Evolutionary conservation across 2,888 invertebrate species (phyloP).

Genomic region (Trichacis sp.): DNA sequence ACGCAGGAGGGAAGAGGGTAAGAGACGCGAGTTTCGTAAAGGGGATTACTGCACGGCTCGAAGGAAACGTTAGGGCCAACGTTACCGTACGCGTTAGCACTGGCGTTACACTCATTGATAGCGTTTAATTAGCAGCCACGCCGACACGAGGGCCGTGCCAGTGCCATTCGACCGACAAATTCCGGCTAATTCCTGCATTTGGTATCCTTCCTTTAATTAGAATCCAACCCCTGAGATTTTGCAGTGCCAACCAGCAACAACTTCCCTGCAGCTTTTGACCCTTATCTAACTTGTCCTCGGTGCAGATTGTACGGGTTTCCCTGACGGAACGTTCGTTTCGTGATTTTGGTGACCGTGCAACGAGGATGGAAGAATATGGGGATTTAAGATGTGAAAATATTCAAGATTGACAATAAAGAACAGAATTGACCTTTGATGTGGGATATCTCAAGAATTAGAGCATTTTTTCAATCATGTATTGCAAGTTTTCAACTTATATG

Average conservation of each 20-base stretch:
- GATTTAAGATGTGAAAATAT: too few relatives aligned
- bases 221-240: slow-evolving; percentile 58
- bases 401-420: too few relatives aligned
- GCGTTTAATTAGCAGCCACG: slow-evolving; percentile 58
- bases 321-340: too few relatives aligned
- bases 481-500: too few relatives aligned
- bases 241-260: slow-evolving; percentile 21
- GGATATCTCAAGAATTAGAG: too few relatives aligned
- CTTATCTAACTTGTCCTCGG: too few relatives aligned
- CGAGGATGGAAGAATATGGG: too few relatives aligned
- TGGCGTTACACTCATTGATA: slow-evolving; percentile 56
- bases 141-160: slow-evolving; percentile 37
- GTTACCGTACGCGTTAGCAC: slow-evolving; percentile 43
- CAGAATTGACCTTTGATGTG: too few relatives aligned
- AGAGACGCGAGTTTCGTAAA: slow-evolving; percentile 30
- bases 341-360: too few relatives aligned
- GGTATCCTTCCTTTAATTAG: slow-evolving; percentile 62
- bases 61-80: slow-evolving; percentile 42
- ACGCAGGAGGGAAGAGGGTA: slow-evolving; percentile 1
- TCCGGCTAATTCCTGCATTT: slow-evolving; percentile 61
- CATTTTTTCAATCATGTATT: too few relatives aligned
- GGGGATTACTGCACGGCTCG: slow-evolving; percentile 46
- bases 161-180: slow-evolving; percentile 57
- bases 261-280: slow-evolving; percentile 34
- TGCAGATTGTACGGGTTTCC: too few relatives aligned